Base-by-base conservation (phyloP, 2,797 vertebrate species). In the Yasuhikotakia modesta region DNA sequence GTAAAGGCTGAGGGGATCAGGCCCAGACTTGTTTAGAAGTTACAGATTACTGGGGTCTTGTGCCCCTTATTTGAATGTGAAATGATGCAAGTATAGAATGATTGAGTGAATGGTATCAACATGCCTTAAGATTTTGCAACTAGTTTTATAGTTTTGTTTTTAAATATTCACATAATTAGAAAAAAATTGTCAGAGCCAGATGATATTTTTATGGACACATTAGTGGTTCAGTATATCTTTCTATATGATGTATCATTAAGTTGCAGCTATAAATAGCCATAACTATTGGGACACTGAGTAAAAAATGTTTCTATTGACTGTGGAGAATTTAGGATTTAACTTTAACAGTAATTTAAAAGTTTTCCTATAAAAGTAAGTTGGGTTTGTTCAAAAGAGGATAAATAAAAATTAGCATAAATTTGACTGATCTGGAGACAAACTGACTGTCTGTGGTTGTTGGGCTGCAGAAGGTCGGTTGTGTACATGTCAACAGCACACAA, bases 401-500 rank as follows among this genome's bases (percentile, higher is more conserved):
- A 30, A 53, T 19, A 16, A 2, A 55, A 14, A 22, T 70, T 24
- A 22, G 24, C 24, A 73, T 52, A 4, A 17, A 12, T 73, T 45
- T 35, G 57, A 12, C n/a, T 73, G 1, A 24, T 65, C 22, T 24
- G 69, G 7, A 14, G 17, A 50, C 12, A 43, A 64, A 70, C 57
- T 46, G 8, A 1, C 8, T 53, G 61, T 76, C 71, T 79, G 68
- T 79, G 72, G 43, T 76, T 32, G 68, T 67, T 57, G 45, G 57
- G 21, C n/a, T 85, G 80, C 83, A 87, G 85, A 66, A 87, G 84
- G 81, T 80, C 75, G 53, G 80, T 63, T 89, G 90, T 82, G 74
- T 88, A 89, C 87, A 87, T 87, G 86, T 90, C 86, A 91, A 91
- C 89, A 91, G 61, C 48, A 67, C 61, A 68, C 84, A 65, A 72